Evolutionary conservation across 2,888 invertebrate genomes (phyloP).

Genomic region (Hyposoter didymator): DNA sequence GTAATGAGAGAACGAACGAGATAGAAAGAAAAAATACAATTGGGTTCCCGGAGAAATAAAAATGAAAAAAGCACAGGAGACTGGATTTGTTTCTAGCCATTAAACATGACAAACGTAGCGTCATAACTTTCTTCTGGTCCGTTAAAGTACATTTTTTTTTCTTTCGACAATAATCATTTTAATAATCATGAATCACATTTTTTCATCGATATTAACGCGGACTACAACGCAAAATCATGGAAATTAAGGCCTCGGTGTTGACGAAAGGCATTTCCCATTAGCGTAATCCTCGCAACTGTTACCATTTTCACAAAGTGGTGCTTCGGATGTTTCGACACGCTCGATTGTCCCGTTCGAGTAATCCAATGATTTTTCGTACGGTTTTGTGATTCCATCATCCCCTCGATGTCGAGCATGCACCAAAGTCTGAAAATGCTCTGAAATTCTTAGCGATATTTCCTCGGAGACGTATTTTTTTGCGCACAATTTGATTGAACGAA

Average conservation of each 20-base stretch:
- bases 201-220: background rate
- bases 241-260: background rate
- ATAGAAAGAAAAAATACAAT: constrained; percentile 44
- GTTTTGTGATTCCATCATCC: background rate
- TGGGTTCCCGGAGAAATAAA: constrained; percentile 69
- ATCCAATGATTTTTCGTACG: background rate
- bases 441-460: too few relatives aligned
- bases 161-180: background rate
- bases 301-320: background rate
- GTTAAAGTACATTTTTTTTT: constrained; percentile 28
- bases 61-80: constrained; percentile 64
- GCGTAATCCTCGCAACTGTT: background rate
- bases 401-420: background rate
- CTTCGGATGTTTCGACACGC: background rate
- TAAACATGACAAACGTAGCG: constrained; percentile 74
- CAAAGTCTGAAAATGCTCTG: too few relatives aligned
- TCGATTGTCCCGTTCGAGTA: background rate
- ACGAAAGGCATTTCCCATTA: background rate
- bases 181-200: background rate
- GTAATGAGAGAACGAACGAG: constrained; percentile 74
- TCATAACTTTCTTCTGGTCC: constrained; percentile 62
- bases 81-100: constrained; percentile 71
- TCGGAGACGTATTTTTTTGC: too few relatives aligned
- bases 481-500: too few relatives aligned
- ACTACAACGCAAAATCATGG: background rate